Conservation (phyloP, 1,140 invertebrate genomes). For the Physella acuta region DNA sequence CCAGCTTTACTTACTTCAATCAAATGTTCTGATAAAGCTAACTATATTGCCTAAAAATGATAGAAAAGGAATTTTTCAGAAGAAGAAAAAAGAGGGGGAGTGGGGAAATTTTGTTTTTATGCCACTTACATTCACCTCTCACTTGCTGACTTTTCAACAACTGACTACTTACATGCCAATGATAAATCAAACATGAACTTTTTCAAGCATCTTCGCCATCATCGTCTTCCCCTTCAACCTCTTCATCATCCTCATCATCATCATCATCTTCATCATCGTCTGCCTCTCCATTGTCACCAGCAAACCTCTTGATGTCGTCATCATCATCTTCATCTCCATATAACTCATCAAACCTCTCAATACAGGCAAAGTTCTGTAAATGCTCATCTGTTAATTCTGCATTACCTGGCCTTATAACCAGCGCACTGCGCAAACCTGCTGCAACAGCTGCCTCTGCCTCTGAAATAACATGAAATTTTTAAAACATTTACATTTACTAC, state of each 20-base stretch:
- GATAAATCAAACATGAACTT: too few species aligned
- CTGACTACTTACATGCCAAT: too few species aligned
- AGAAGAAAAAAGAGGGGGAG: too few species aligned
- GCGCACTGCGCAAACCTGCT: conserved; percentile 70
- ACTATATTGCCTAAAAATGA: too few species aligned
- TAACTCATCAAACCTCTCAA: conserved; percentile 64
- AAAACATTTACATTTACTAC: not conserved
- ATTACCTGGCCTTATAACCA: conserved; percentile 80
- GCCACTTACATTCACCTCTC: too few species aligned
- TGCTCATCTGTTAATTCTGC: conserved; percentile 68
- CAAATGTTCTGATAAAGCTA: too few species aligned
- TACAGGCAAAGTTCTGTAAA: conserved; percentile 64
- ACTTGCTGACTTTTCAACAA: not conserved
- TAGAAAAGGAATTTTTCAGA: too few species aligned
- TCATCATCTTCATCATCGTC: conserved; percentile 42
- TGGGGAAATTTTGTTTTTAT: not conserved
- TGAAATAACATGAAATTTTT: conserved; percentile 47
- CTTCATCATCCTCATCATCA: conserved; percentile 34
- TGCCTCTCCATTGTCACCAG: conserved; percentile 39
- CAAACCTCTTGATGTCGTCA: conserved; percentile 40
- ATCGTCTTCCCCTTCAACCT: conserved; percentile 31
- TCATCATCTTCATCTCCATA: conserved; percentile 52
- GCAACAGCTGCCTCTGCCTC: conserved; percentile 78
- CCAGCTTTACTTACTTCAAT: too few species aligned
- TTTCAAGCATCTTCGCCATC: conserved; percentile 28